Evolutionary conservation across 2,888 invertebrate genomes (phyloP), one percentile per base, ranked within the genome.

Genomic region (Ophion ventricosus): DNA sequence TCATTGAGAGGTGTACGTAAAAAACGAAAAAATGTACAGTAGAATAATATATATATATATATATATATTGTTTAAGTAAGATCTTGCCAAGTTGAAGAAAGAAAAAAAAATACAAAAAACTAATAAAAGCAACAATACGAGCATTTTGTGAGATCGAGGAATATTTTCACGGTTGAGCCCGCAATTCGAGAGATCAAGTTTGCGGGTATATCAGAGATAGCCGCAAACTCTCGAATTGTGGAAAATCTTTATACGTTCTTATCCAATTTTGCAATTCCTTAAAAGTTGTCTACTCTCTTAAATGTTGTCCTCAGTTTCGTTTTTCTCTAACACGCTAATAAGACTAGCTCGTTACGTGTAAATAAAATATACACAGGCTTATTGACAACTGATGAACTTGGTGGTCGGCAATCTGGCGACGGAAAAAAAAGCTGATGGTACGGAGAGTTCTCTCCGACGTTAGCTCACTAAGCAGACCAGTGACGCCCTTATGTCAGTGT

Each of bases 61-160:
- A 11, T 67, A 17, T 26, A 49, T 23, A 78, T 84, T 84, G 69
- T 64, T 84, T 84, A 84, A 84, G 84, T 84, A 84, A 81, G 69
- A 74, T 81, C 64, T 78, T 69, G 84, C 84, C 84, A 63, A 59
- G 74, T 63, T 81, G 40, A 23, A 66, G 70, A 75, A 35, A 29
- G 54, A 43, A 75, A 63, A 14, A 63, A 63, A 59, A 72, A 26
- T 11, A 59, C 26, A 49, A 63, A 77, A 80, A 66, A n/a, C 63
- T 25, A 3, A 3, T 17, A 17, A 49, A 17, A 49, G 49, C 14
- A 49, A 64, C 63, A 35, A 70, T 40, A 66, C 59, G 67, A 20
- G 17, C 3, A 61, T 79, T 43, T 70, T 35, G 70, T 61, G 43
- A 54, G 20, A 63, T 63, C 74, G 40, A 75, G 29, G 20, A 49